Base-by-base conservation (phyloP, 2,888 invertebrate genomes). In the Chorisops tibialis region DNA sequence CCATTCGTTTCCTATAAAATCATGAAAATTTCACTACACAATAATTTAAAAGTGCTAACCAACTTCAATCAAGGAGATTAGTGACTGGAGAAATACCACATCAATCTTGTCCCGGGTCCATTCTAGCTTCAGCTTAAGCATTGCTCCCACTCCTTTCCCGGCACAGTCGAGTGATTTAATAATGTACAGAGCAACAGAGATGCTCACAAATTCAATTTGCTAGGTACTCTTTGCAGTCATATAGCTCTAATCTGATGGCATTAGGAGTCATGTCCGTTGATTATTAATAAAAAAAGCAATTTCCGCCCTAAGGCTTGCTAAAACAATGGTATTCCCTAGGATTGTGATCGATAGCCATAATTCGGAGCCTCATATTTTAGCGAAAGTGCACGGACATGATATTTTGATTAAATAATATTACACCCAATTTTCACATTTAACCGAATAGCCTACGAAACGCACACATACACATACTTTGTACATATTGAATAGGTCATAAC, bases 41-140 rank as follows among this genome's bases (percentile, higher is more conserved):
- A 56, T 41, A 56, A 56, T 43, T 56, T 43, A 56, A n/a, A 45
- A 56, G 56, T 56, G 56, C 56, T 56, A 43, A 56, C 56, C 56
- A 56, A 45, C 56, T 56, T 56, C 56, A 56, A 45, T 56, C 56
- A 56, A 56, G 56, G 18, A 56, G 56, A 56, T 56, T 56, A 56
- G 56, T 56, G 56, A 56, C 56, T 56, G 30, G 56, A 56, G 56
- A 56, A 45, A 43, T 45, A 45, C 30, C 45, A 43, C 45, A 56
- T 56, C 56, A 56, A 56, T 56, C 56, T 43, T 30, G 24, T 43
- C 24, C n/a, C n/a, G 43, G 45, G 30, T 30, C 5, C 30, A 30
- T 30, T 9, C 7, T 30, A 30, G 5, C 30, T 5, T 30, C n/a
- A 30, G 30, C 30, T 30, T 30, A 9, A 30, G 30, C 30, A 7